phyloP scores from a whole-genome alignment of 2,888 invertebrate genomes.

The Monochamus alternatus region DNA sequence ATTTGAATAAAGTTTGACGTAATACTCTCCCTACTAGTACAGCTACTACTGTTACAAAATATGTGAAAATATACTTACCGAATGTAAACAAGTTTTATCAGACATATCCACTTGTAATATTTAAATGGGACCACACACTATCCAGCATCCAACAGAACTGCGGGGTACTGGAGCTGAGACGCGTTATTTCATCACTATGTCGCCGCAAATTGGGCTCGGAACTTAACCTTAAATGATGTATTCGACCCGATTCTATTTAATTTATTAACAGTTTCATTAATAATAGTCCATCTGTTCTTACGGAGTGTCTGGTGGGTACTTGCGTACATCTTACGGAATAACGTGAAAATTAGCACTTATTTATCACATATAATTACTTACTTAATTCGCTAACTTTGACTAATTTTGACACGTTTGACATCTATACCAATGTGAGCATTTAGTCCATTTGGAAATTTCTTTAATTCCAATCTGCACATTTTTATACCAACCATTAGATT shows the following conservation, averaged over 20 bases:
- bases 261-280: constrained; percentile 7
- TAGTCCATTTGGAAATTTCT: too few relatives aligned
- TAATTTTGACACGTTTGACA: too few relatives aligned
- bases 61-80: constrained; percentile 3
- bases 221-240: constrained; percentile 23
- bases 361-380: too few relatives aligned
- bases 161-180: background rate
- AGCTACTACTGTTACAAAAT: background rate
- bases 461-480: too few relatives aligned
- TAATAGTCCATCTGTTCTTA: background rate
- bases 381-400: too few relatives aligned
- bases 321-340: background rate
- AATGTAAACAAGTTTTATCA: background rate
- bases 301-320: background rate
- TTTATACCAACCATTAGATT: too few relatives aligned
- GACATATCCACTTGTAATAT: background rate
- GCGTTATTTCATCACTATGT: constrained; percentile 1
- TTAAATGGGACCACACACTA: background rate
- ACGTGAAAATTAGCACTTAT: background rate
- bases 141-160: background rate
- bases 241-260: constrained; percentile 17
- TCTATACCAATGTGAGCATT: too few relatives aligned
- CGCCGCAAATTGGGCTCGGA: constrained; percentile 4
- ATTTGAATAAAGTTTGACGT: background rate
- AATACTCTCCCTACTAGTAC: background rate